phyloP scores from a whole-genome alignment of 2,113 vertebrate genomes.

The Melanocharis versteri region DNA sequence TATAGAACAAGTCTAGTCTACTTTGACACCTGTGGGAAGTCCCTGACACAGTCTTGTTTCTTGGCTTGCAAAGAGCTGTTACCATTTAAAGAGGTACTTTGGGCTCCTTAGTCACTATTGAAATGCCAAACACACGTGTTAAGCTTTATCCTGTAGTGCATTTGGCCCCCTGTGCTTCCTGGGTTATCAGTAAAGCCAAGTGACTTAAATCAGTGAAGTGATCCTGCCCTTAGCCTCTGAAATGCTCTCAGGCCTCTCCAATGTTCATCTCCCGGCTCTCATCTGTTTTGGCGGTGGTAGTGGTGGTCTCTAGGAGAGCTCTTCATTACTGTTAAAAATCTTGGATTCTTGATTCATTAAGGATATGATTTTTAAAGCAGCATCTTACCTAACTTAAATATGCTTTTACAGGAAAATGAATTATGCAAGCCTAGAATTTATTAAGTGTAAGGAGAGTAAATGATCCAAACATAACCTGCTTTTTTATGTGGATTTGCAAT shows the following conservation, averaged over 20 bases:
- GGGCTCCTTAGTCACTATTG: not conserved
- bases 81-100: not conserved
- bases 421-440: not conserved
- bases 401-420: not conserved
- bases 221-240: not conserved
- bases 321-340: not conserved
- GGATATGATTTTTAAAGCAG: not conserved
- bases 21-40: not conserved
- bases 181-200: not conserved
- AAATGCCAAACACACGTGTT: not conserved
- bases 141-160: not conserved
- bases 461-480: not conserved
- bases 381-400: not conserved
- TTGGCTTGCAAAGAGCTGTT: not conserved
- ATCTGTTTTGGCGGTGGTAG: not conserved
- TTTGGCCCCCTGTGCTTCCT: not conserved
- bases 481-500: not conserved
- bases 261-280: fast-evolving
- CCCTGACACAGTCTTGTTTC: not conserved
- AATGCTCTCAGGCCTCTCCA: not conserved
- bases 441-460: not conserved
- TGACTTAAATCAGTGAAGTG: not conserved
- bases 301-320: not conserved
- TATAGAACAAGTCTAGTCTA: not conserved
- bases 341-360: not conserved